Base-by-base conservation (phyloP, 2,113 vertebrate genomes). In the Coptodon rendalli region DNA sequence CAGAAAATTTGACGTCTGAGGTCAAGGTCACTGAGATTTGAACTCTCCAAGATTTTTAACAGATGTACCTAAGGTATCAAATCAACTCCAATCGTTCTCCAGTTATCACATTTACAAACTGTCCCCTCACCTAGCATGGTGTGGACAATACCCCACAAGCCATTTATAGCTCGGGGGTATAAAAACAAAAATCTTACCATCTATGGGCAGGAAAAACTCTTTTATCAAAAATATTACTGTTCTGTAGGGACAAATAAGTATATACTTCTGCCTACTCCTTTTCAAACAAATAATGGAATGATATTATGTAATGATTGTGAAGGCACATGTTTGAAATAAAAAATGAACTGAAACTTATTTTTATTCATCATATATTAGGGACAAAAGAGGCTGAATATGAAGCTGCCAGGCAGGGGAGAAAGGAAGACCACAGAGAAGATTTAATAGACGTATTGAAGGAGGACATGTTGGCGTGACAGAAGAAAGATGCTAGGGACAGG, bases 41-140 rank as follows among this genome's bases (percentile, higher is more conserved):
- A 66, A 36, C 2, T 36, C 61, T 66, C 5, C 17, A 36, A 36
- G 59, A 63, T 36, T 36, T 63, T 63, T 9, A 63, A 2, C 36
- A 36, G 59, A 63, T 36, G 59, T 7, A 2, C 4, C 13, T 16
- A 63, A 3, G 0, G 31, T 63, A 1, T 63, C 31, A 36, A 0
- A 36, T 63, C 17, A 61, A 36, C 31, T 7, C 59, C 9, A 36
- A n/a, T 63, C 6, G 2, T 63, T 63, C 59, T 63, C 59, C 17
- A 36, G 59, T 63, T 63, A 36, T 63, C 0, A 1, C 9, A 36
- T 0, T 63, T 0, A 36, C 16, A 5, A 63, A 63, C 9, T 3
- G 16, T 34, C 9, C 31, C 31, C 0, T 63, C 59, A 36, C 31
- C 59, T 3, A 19, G 3, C 31, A 63, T 2, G 2, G 9, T 63